A percentile compares a stretch with the other conserved stretches of the same genome.
Conservation (phyloP, 2,888 invertebrate genomes). For the Drosophila limbata region DNA sequence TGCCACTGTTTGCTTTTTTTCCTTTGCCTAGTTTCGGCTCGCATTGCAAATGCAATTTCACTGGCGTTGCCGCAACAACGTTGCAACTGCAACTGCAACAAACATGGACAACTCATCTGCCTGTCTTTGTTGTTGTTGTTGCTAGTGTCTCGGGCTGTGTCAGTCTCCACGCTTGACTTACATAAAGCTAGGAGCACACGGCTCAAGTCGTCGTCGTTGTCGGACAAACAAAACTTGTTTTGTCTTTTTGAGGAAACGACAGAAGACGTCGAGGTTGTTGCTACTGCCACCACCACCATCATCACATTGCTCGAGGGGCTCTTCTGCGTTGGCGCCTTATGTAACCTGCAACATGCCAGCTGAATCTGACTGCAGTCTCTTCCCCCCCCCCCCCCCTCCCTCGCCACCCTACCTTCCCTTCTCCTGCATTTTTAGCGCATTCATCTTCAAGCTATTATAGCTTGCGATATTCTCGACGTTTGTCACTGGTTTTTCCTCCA, state of each 20-base stretch:
- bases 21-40: constrained; percentile 59
- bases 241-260: constrained; percentile 75
- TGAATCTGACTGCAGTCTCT: constrained; percentile 1
- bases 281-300: constrained; percentile 46
- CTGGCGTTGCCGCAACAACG: constrained; percentile 37
- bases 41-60: constrained; percentile 75
- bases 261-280: constrained; percentile 72
- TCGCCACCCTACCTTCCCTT: not conserved
- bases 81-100: constrained; percentile 33
- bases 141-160: constrained; percentile 40
- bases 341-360: constrained; percentile 48
- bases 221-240: constrained; percentile 74
- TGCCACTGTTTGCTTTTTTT: constrained; percentile 14
- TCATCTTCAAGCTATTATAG: constrained; percentile 62
- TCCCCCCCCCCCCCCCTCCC: not conserved
- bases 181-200: constrained; percentile 76
- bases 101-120: constrained; percentile 71
- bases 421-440: constrained; percentile 51
- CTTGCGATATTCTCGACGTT: constrained; percentile 63
- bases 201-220: constrained; percentile 45
- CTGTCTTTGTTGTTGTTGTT: constrained; percentile 25
- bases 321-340: constrained; percentile 79
- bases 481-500: constrained; percentile 45
- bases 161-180: constrained; percentile 75
- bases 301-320: constrained; percentile 33